Conservation (phyloP, 2,888 invertebrate genomes). For the Eristalis tenax region DNA sequence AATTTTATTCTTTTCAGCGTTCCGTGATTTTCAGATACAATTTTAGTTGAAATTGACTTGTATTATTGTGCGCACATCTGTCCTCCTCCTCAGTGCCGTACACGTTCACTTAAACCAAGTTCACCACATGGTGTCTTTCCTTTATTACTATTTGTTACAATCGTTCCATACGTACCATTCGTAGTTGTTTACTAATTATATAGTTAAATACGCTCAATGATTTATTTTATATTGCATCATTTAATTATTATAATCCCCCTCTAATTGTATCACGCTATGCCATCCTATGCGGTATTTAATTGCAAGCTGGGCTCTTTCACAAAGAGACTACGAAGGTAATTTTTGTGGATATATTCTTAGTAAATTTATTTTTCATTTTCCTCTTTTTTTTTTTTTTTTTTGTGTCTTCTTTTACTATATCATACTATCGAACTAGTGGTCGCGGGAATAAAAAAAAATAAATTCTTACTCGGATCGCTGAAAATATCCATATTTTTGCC, state of each 20-base stretch:
- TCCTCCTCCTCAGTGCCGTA: neutral
- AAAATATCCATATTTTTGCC: slow-evolving; percentile 28
- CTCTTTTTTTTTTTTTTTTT: neutral
- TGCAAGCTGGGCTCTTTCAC: slow-evolving; percentile 40
- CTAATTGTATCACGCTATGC: slow-evolving; percentile 37
- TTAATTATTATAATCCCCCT: slow-evolving; percentile 27
- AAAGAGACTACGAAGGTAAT: slow-evolving; percentile 70
- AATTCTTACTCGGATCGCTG: slow-evolving; percentile 24
- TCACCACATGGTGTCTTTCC: slow-evolving; percentile 1
- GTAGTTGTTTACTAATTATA: neutral
- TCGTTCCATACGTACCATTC: neutral
- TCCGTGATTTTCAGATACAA: slow-evolving; percentile 21
- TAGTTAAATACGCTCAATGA: neutral
- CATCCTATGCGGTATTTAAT: slow-evolving; percentile 42
- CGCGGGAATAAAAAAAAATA: slow-evolving; percentile 20
- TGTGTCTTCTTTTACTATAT: slow-evolving; percentile 2
- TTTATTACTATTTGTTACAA: neutral
- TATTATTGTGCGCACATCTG: slow-evolving; percentile 10
- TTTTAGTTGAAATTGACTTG: slow-evolving; percentile 8
- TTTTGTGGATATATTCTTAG: slow-evolving; percentile 46
- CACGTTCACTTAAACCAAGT: neutral
- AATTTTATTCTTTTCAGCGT: slow-evolving; percentile 6
- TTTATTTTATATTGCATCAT: slow-evolving; percentile 14
- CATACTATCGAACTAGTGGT: slow-evolving; percentile 18
- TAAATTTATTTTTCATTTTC: slow-evolving; percentile 16